Base-by-base conservation (phyloP, 2,888 invertebrate species). In the Suillia variegata region DNA sequence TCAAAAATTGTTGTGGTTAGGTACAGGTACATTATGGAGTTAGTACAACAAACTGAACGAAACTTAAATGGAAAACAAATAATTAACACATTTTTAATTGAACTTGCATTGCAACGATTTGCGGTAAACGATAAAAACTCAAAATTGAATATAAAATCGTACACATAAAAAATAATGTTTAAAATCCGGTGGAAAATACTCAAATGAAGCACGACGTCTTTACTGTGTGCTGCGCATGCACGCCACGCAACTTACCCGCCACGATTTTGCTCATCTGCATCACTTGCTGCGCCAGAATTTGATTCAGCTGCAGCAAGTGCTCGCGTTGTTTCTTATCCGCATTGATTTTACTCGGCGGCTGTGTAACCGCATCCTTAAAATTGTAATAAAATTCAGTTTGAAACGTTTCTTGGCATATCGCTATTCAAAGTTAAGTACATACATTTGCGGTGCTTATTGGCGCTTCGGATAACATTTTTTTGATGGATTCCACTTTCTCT, bases 181-280 rank as follows among this genome's bases (percentile, higher is more conserved):
- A 48, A 55, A 55, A 20, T 15, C n/a, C 20, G 20, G 8, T 8
- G 15, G 5, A 38, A 6, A 38, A 38, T n/a, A 38, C 38, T 38
- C n/a, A n/a, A 38, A 12, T 31, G 38, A n/a, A n/a, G 38, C n/a
- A n/a, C n/a, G 38, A 15, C n/a, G 26, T 26, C 15, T 54, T 54
- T 21, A 45, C 1, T 21, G 13, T 52, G 38, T 33, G 38, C 4
- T 38, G 38, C 38, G 33, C 47, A 52, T 55, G 47, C 55, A 34
- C 20, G 31, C 42, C 20, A 13, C 17, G 62, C 42, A 47, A 84
- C 87, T 85, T 87, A 96, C 96, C 96, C 83, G 96, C 96, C 73
- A 95, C 94, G 80, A 94, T 92, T 86, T 94, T 94, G 85, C 94
- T 95, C 87, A 93, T 94, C 84, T 94, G 93, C 86, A 94, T 96